Percentiles rank a stretch among this genome's conserved stretches.
Evolutionary conservation across 2,888 invertebrate genomes (phyloP).

Genomic region (Zygothrica quintamaculata): DNA sequence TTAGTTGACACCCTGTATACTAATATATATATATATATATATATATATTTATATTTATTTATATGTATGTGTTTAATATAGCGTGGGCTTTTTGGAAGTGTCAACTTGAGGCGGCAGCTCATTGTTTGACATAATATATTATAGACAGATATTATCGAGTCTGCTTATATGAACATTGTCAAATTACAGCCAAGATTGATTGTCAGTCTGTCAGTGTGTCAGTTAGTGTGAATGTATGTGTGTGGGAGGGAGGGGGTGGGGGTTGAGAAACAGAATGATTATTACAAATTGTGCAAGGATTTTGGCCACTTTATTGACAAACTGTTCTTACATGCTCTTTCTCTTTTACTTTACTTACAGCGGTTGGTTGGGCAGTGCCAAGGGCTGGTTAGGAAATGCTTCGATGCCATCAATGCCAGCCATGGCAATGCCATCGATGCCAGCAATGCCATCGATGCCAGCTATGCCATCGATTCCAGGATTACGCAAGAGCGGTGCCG

Average conservation of each 20-base stretch:
- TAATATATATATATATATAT: too few relatives aligned
- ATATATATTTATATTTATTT: too few relatives aligned
- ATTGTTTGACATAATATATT: slow-evolving; percentile 56
- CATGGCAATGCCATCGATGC: slow-evolving; percentile 85
- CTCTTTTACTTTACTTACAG: too few relatives aligned
- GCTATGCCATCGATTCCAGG: slow-evolving; percentile 88
- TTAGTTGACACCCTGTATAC: too few relatives aligned
- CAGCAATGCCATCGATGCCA: slow-evolving; percentile 85
- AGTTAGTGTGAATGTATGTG: too few relatives aligned
- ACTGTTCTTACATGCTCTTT: slow-evolving; percentile 28
- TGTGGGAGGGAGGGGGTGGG: too few relatives aligned
- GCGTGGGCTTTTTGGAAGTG: slow-evolving; percentile 20
- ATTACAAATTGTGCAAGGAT: slow-evolving; percentile 10
- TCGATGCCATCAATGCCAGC: slow-evolving; percentile 84
- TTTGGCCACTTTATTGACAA: slow-evolving; percentile 33
- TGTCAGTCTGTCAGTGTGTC: slow-evolving; percentile 45
- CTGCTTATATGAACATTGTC: slow-evolving; percentile 41
- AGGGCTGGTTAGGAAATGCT: slow-evolving; percentile 91
- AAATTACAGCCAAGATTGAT: slow-evolving; percentile 65
- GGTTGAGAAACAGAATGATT: slow-evolving; percentile 6
- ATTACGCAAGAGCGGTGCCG: slow-evolving; percentile 88
- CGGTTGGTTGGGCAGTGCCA: slow-evolving; percentile 94
- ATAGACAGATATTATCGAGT: slow-evolving; percentile 36
- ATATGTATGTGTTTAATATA: slow-evolving; percentile 15
- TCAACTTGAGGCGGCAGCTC: slow-evolving; percentile 50